phyloP scores from a whole-genome alignment of 2,888 invertebrate genomes.

The Eurois occulta region DNA sequence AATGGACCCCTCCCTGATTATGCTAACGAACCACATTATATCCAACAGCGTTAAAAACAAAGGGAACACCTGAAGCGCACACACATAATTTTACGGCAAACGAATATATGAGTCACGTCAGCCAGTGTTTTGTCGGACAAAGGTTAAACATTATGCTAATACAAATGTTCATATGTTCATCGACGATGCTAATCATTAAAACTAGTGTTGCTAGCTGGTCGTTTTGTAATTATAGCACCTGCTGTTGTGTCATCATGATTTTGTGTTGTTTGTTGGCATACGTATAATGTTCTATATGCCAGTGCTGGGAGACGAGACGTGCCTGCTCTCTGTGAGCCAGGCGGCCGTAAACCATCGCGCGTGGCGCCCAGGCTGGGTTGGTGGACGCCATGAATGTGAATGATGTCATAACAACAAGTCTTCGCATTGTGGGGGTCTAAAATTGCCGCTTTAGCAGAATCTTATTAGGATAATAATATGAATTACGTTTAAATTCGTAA shows the following conservation, averaged over 20 bases:
- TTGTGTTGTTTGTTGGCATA: constrained; percentile 1
- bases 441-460: no score
- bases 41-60: constrained; percentile 1
- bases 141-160: constrained; percentile 68
- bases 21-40: background rate
- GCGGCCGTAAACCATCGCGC: background rate
- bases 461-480: no score
- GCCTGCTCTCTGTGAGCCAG: background rate
- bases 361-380: background rate
- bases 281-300: background rate
- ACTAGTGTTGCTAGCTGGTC: constrained; percentile 48
- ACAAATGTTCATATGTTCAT: constrained; percentile 56
- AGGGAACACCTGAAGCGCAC: constrained; percentile 23
- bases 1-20: background rate
- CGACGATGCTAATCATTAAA: constrained; percentile 61
- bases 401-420: background rate
- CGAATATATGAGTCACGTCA: constrained; percentile 60
- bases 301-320: background rate
- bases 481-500: no score
- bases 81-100: constrained; percentile 33
- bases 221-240: constrained; percentile 15
- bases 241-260: constrained; percentile 10
- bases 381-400: background rate
- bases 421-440: no score
- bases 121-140: constrained; percentile 62